phyloP scores from a whole-genome alignment of 2,888 invertebrate genomes.

The Alloscopus bannaensis region DNA sequence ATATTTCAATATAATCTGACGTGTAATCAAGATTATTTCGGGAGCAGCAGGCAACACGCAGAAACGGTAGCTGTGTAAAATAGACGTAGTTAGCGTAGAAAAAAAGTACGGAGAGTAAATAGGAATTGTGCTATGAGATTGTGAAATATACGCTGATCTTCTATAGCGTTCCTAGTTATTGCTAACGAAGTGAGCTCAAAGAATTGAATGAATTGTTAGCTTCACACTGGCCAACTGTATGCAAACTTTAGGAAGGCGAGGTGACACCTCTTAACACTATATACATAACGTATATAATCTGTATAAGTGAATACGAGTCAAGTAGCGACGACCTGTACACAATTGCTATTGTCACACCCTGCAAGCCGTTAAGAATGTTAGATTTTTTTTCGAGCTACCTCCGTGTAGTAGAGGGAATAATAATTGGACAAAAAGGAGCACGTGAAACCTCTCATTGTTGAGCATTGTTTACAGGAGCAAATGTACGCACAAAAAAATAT shows the following conservation, averaged over 20 bases:
- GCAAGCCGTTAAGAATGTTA: neutral
- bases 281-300: too few species aligned
- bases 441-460: too few species aligned
- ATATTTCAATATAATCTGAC: slow-evolving; percentile 74
- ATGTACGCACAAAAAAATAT: too few species aligned
- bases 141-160: slow-evolving; percentile 25
- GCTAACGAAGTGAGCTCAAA: slow-evolving; percentile 46
- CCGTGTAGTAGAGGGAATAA: too few species aligned
- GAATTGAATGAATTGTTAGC: slow-evolving; percentile 28
- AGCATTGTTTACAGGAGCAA: too few species aligned
- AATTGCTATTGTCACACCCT: slow-evolving; percentile 9
- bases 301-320: too few species aligned
- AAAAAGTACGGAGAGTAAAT: slow-evolving; percentile 26
- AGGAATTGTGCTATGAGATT: slow-evolving; percentile 10
- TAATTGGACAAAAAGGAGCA: too few species aligned
- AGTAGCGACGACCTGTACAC: slow-evolving; percentile 37
- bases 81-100: slow-evolving; percentile 10
- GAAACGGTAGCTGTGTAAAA: slow-evolving; percentile 17
- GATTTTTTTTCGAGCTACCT: too few species aligned
- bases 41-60: slow-evolving; percentile 45
- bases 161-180: slow-evolving; percentile 41
- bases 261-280: too few species aligned
- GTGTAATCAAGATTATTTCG: slow-evolving; percentile 73
- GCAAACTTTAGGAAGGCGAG: slow-evolving; percentile 6
- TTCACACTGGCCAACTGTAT: slow-evolving; percentile 17